Base-by-base conservation (phyloP, 2,113 vertebrate species). In the Cavia aperea region DNA sequence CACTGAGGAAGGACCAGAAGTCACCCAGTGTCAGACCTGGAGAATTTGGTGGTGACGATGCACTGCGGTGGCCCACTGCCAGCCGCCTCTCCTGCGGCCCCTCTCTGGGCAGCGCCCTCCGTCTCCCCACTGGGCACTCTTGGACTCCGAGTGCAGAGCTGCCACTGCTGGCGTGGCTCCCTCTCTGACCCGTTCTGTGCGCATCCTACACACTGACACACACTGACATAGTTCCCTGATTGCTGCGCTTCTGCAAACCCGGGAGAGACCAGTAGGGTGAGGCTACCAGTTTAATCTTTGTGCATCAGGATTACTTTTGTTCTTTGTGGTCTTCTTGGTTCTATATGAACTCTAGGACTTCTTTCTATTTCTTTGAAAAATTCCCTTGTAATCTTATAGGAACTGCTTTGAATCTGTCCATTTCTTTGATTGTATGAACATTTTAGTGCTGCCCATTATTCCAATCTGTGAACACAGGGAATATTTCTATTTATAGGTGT, bases 121-220 rank as follows among this genome's bases (percentile, higher is more conserved):
- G 66, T 68, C 33, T 33, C 36, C 66, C 33, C 13, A 39, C 0
- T 19, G 4, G 24, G 2, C 33, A 26, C n/a, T 66, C 24, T 66
- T 58, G 23, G 36, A 39, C 16, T 7, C 21, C 15, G 24, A 31
- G 4, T 58, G n/a, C 77, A 70, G 8, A 79, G 51, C 2, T 39
- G 23, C 58, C 63, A 10, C 26, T 15, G 0, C 13, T 21, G 62
- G 1, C 26, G 4, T 24, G 49, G 8, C n/a, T 21, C 2, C 39
- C 54, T 68, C 39, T 54, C 9, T 54, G 18, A 6, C 54, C 23
- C 70, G 33, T 2, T 81, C 39, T 81, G 36, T 15, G 51, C 29
- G 7, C 39, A 7, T 26, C 31, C 36, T 66, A 68, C 39, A 60
- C 31, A 12, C 0, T 7, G 60, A 18, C 51, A 16, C 2, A 19